phyloP scores from a whole-genome alignment of 2,113 vertebrate genomes.

The Peromyscus polionotus region DNA sequence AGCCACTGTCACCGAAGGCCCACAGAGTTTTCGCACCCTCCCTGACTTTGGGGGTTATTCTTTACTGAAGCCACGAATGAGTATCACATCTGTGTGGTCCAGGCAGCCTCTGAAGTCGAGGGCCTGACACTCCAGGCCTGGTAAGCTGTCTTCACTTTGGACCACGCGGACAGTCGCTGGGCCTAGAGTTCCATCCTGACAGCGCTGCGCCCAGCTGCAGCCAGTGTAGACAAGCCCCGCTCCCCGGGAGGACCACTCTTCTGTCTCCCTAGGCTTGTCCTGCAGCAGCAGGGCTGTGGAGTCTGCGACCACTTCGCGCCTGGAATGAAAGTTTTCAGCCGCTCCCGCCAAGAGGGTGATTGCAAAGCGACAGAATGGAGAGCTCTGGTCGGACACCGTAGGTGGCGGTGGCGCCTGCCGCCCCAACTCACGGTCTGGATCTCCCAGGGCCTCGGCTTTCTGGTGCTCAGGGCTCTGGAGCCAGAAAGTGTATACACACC shows the following conservation, averaged over 20 bases:
- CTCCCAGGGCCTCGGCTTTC: conserved; percentile 90
- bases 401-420: conserved; percentile 88
- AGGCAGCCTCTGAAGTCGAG: not conserved
- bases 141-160: not conserved
- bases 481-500: conserved; percentile 94
- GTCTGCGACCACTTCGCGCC: not conserved
- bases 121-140: not conserved
- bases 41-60: not conserved
- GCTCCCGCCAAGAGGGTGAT: conserved; percentile 75
- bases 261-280: not conserved
- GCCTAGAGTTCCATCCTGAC: not conserved
- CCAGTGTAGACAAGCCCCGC: not conserved
- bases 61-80: not conserved
- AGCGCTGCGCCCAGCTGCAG: fast-evolving
- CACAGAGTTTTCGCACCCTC: not conserved
- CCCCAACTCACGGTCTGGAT: conserved; percentile 82
- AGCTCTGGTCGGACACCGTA: conserved; percentile 87
- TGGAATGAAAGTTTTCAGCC: not conserved
- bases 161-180: fast-evolving
- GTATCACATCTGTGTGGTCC: not conserved
- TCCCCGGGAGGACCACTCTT: not conserved
- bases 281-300: fast-evolving
- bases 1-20: no score
- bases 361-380: conserved; percentile 74
- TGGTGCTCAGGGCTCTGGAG: conserved; percentile 92